Base-by-base conservation (phyloP, 2,113 vertebrate genomes). In the Thunnus maccoyii region DNA sequence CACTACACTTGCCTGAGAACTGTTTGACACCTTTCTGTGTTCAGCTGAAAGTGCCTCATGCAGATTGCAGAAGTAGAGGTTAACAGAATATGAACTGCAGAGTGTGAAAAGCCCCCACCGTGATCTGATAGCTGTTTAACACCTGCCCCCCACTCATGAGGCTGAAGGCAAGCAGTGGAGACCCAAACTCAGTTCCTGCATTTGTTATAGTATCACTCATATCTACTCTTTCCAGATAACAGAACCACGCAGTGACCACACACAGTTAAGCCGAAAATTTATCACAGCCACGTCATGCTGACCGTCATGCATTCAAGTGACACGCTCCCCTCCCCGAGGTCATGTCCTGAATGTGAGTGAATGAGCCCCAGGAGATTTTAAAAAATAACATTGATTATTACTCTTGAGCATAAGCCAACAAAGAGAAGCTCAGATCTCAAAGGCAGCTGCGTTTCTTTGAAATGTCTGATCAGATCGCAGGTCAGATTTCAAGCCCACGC, bases 401-500 rank as follows among this genome's bases (percentile, higher is more conserved):
- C 20, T 30, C 3, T 6, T 3, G 22, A 47, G 10, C 25, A 50
- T 55, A 44, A 17, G 5, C 3, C 32, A 8, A 67, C 54, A 57
- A 48, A 63, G 52, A 74, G 18, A 25, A 76, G 32, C 78, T 76
- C 27, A 51, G 63, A 48, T 52, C 74, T 76, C 52, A 27, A 1
- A 55, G 58, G 80, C 32, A 27, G 65, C 70, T 73, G 68, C 17
- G 0, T 25, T 41, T 72, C 60, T 85, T 71, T 86, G 44, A 78
- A 82, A 80, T 55, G 67, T 86, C 62, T 58, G 76, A 84, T 77
- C 82, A 55, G 86, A 50, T 76, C 91, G 78, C 63, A 90, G 92
- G 87, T 91, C 87, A 86, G 64, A 82, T 62, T 44, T 75, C 84
- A 84, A 30, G 73, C 90, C 85, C 82, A 88, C 88, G 10, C 36